Conservation (phyloP, 1,140 invertebrate species). For the Laupala kohalensis region DNA sequence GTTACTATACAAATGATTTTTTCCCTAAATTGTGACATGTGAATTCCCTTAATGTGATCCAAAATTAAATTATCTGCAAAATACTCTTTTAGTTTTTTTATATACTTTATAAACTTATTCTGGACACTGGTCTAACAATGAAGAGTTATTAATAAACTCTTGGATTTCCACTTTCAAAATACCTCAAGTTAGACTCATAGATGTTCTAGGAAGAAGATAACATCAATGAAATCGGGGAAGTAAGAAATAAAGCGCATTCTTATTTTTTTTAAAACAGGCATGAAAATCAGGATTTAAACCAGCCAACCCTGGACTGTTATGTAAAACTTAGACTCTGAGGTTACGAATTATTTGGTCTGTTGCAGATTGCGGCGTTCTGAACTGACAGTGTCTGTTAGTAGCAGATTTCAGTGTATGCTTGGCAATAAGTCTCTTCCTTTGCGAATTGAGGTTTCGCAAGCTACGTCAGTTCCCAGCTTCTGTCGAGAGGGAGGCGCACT, state of each 20-base stretch:
- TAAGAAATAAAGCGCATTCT: too few species aligned
- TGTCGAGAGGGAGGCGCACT: constrained; percentile 43
- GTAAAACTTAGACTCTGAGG: background rate
- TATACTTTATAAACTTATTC: too few species aligned
- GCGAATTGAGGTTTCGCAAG: constrained; percentile 42
- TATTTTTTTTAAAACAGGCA: background rate
- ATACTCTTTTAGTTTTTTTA: background rate
- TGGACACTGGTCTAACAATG: too few species aligned
- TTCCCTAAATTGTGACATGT: too few species aligned
- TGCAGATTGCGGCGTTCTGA: constrained; percentile 43
- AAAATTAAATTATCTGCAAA: background rate
- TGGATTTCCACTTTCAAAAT: too few species aligned
- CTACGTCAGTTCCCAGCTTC: constrained; percentile 42
- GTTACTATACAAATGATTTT: background rate
- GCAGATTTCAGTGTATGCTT: constrained; percentile 51
- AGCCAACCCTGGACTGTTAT: background rate
- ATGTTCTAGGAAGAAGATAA: too few species aligned
- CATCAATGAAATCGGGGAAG: too few species aligned
- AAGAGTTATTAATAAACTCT: too few species aligned
- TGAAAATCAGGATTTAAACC: background rate
- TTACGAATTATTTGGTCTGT: constrained; percentile 16
- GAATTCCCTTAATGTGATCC: too few species aligned
- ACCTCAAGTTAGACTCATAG: too few species aligned
- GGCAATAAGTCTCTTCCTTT: constrained; percentile 54
- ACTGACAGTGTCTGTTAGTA: constrained; percentile 48